Percentiles rank a stretch among this genome's conserved stretches.
Conservation (phyloP, 2,113 vertebrate species). For the Leptobrachium leishanense region DNA sequence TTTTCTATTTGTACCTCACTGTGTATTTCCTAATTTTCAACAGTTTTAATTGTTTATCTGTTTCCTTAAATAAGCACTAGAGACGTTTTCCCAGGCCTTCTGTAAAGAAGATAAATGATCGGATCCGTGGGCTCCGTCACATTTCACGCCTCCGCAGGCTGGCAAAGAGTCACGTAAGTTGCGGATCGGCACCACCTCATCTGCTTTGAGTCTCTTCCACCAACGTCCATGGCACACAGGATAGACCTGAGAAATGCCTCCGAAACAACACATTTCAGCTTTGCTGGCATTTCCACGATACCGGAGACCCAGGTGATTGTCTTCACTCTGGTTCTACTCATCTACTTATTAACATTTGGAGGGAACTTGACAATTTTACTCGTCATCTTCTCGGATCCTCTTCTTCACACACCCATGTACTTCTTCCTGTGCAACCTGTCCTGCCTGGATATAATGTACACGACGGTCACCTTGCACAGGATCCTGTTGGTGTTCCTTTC, state of each 20-base stretch:
- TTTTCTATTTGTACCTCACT: too few species aligned
- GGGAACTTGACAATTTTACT: slow-evolving; percentile 53
- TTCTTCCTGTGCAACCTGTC: slow-evolving; percentile 60
- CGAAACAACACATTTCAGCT: background rate
- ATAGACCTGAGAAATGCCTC: background rate
- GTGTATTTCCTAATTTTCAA: too few species aligned
- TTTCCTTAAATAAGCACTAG: background rate
- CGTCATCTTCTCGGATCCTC: slow-evolving; percentile 45
- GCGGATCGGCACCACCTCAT: too few species aligned
- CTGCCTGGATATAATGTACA: slow-evolving; percentile 57
- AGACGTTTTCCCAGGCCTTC: background rate
- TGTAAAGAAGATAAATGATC: background rate
- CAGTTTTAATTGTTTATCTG: too few species aligned
- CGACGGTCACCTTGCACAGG: slow-evolving; percentile 44
- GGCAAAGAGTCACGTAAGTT: too few species aligned
- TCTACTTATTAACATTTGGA: slow-evolving; percentile 49
- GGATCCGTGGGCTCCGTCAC: too few species aligned
- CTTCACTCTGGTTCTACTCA: background rate
- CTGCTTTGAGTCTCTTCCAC: background rate
- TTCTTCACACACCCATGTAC: slow-evolving; percentile 60
- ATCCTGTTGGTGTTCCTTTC: slow-evolving; percentile 2
- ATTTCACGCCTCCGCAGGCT: too few species aligned
- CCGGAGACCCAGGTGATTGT: background rate
- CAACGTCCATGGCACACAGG: background rate
- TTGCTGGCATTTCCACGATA: slow-evolving; percentile 5